Evolutionary conservation across 2,113 vertebrate species (phyloP), one percentile per base, ranked within the genome.

Genomic region (Stigmatopora argus): DNA sequence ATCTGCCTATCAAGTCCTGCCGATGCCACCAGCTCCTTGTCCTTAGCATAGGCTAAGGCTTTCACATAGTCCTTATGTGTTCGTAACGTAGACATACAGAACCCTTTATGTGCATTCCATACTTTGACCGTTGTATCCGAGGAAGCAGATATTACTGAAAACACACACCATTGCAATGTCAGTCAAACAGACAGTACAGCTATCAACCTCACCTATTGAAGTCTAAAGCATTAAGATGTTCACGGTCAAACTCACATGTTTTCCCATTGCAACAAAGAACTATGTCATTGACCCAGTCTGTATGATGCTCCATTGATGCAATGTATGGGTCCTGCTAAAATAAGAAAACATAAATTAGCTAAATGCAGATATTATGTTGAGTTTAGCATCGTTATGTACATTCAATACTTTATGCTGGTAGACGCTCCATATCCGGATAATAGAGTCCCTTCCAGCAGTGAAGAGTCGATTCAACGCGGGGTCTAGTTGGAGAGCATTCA

Each of bases 21-120:
- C 0, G 97, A 99, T 2, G 97, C 96, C 69, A 99, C 97, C 60
- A 98, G 88, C 78, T 99, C 97, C 85, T 99, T 99, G 84, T 99
- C 97, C 88, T 97, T 98, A 59, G 97, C 97, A 58, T 99, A 99
- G 0, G 97, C 97, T 84, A 99, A 88, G 45, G 96, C 96, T 90
- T 99, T 99, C 58, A 99, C 97, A 7, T 99, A 99, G 85, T 99
- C 97, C 92, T 98, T 99, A 80, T 99, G 96, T 0, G 96, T 99
- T 83, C 97, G 92, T 91, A 99, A 90, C 72, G 96, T 99, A 5
- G 97, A 99, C 96, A 99, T 99, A 78, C 97, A 99, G 90, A 99
- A 99, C 7, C 97, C 97, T 84, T 99, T 99, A 73, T 99, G 97
- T 5, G 97, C 97, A n/a, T 99, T 99, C 97, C 97, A 99, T 21